phyloP scores from a whole-genome alignment of 2,888 invertebrate genomes.

The Quadroppia sp. region DNA sequence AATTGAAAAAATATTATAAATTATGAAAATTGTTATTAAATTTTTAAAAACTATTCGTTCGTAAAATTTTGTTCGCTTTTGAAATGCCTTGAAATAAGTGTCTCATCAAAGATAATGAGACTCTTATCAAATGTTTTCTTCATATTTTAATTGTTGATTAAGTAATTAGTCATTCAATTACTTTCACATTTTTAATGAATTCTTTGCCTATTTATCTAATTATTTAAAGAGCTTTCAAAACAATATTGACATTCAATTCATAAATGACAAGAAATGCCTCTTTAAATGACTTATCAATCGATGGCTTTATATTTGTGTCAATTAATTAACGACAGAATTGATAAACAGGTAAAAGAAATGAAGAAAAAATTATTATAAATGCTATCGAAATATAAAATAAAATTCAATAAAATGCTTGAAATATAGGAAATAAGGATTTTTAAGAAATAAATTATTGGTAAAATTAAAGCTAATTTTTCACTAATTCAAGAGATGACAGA shows the following conservation, averaged over 20 bases:
- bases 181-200: background rate
- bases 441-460: background rate
- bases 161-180: slow-evolving; percentile 11
- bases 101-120: too few species aligned
- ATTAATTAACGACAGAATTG: background rate
- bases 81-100: background rate
- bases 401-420: background rate
- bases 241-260: background rate
- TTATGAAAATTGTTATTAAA: background rate
- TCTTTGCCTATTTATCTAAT: background rate
- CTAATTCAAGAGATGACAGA: background rate
- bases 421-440: background rate
- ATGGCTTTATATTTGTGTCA: background rate
- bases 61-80: background rate
- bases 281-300: background rate
- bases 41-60: background rate
- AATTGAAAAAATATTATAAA: background rate
- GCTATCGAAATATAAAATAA: background rate
- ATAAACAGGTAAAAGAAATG: background rate
- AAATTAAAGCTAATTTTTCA: background rate
- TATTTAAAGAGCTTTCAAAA: background rate
- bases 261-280: background rate
- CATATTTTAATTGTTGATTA: slow-evolving; percentile 17
- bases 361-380: background rate
- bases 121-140: background rate